Evolutionary conservation across 2,797 vertebrate genomes (phyloP).

Genomic region (Euthynnus affinis): DNA sequence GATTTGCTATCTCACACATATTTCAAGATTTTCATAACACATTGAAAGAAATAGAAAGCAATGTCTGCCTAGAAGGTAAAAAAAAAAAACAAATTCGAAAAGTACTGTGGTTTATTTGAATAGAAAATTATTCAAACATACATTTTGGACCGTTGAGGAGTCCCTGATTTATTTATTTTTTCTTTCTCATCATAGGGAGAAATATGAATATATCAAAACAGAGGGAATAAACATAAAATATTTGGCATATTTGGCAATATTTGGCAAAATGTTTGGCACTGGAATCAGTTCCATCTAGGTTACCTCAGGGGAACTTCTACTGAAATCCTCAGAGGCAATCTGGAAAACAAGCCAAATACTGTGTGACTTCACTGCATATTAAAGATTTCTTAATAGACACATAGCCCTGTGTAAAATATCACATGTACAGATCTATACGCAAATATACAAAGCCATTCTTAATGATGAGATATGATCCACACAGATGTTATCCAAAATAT

Average conservation of each 20-base stretch:
- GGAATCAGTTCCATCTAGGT: not conserved
- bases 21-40: not conserved
- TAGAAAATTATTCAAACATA: not conserved
- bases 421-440: not conserved
- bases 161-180: not conserved
- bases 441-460: not conserved
- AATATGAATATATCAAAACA: constrained; percentile 6
- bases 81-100: not conserved
- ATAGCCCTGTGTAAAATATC: not conserved
- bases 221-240: too few species aligned
- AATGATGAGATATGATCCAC: not conserved
- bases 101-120: not conserved
- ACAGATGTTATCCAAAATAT: not conserved
- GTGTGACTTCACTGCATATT: not conserved
- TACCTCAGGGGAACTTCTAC: constrained; percentile 8
- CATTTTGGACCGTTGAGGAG: not conserved
- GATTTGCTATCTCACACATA: not conserved
- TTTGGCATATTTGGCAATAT: too few species aligned
- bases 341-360: constrained; percentile 16
- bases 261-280: constrained; percentile 23
- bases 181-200: not conserved
- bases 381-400: not conserved
- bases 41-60: not conserved
- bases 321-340: constrained; percentile 14
- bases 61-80: not conserved